Conservation (phyloP, 2,113 vertebrate genomes). For the Sylvicapra grimmia region DNA sequence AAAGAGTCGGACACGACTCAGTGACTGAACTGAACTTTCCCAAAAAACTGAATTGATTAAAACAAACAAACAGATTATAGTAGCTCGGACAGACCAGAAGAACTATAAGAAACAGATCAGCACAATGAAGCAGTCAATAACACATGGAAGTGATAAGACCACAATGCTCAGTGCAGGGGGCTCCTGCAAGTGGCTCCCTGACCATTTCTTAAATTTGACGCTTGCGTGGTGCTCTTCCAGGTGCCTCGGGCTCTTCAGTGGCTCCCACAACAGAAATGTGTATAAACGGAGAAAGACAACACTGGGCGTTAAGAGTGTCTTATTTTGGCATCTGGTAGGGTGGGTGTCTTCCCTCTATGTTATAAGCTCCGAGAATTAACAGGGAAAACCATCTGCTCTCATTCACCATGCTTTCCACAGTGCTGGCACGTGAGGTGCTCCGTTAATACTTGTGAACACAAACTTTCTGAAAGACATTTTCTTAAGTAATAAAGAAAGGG, state of each 20-base stretch:
- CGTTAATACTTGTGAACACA: background rate
- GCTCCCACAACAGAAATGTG: background rate
- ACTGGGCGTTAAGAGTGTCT: no score
- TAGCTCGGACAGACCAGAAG: background rate
- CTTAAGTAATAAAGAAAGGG: background rate
- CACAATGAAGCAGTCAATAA: background rate
- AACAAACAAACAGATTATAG: background rate
- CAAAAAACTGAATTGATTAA: background rate
- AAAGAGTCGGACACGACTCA: fast-evolving
- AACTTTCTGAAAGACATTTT: background rate
- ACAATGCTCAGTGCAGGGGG: background rate
- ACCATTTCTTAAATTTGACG: background rate
- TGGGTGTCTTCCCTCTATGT: background rate
- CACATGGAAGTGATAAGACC: background rate
- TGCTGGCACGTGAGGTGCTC: background rate
- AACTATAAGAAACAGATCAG: background rate
- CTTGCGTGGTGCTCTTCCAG: background rate
- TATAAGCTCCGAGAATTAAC: background rate
- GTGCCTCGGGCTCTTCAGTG: background rate
- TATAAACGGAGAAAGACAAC: background rate
- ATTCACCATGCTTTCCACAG: background rate
- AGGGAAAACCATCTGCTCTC: background rate
- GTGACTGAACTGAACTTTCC: background rate
- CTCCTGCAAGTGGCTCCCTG: background rate
- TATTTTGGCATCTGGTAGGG: background rate